A percentile compares a stretch with the other conserved stretches of the same genome.
phyloP scores from a whole-genome alignment of 2,113 vertebrate species.

The Myrmecobius fasciatus region DNA sequence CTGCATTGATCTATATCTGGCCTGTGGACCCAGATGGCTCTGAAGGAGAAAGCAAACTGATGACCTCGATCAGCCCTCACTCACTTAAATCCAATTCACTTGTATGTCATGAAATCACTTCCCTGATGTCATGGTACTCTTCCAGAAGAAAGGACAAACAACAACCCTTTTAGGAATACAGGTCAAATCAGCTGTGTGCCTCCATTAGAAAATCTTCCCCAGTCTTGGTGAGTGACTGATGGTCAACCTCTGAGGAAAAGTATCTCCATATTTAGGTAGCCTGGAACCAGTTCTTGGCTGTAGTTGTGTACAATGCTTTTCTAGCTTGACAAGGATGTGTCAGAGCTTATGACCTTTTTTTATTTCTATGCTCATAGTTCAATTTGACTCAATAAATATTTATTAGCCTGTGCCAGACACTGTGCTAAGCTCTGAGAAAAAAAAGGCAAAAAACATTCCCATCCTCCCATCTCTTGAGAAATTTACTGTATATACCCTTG shows the following conservation, averaged over 20 bases:
- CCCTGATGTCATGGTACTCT: no score
- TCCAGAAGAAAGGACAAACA: no score
- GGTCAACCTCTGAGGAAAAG: not conserved
- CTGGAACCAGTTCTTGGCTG: not conserved
- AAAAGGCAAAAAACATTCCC: not conserved
- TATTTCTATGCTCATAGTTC: not conserved
- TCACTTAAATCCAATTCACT: no score
- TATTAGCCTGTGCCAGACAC: not conserved
- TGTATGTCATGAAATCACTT: no score
- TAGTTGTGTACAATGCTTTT: not conserved
- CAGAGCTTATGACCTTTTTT: not conserved
- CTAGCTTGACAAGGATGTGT: not conserved
- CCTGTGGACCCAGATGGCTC: no score
- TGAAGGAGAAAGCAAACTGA: no score
- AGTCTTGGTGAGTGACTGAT: not conserved
- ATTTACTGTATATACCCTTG: not conserved
- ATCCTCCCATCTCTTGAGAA: not conserved
- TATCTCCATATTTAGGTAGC: not conserved
- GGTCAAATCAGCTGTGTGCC: not conserved
- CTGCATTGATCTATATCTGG: no score
- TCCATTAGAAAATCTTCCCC: not conserved
- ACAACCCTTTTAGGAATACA: not conserved
- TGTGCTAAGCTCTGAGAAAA: not conserved
- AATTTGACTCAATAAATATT: not conserved
- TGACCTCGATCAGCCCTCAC: no score